phyloP scores from a whole-genome alignment of 2,113 vertebrate species.

The Takifugu bimaculatus region DNA sequence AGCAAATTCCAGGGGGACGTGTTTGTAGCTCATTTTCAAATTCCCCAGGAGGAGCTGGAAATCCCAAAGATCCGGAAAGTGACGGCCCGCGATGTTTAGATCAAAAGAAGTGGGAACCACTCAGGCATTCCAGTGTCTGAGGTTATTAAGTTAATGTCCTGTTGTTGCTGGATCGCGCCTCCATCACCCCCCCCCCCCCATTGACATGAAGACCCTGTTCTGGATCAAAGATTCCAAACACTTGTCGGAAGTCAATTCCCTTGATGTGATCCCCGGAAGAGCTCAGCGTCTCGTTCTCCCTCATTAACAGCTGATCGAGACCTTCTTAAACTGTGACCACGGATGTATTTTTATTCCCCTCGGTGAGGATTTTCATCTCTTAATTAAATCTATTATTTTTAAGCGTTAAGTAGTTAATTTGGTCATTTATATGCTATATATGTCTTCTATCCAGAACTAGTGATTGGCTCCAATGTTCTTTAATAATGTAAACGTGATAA shows the following conservation, averaged over 20 bases:
- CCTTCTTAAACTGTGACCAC: no score
- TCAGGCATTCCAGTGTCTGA: no score
- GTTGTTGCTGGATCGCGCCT: neutral
- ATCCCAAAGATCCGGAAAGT: neutral
- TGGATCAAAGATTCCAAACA: conserved; percentile 8
- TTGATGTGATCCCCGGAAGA: conserved; percentile 20
- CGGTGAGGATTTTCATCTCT: no score
- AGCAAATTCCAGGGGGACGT: neutral
- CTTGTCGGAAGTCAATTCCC: neutral
- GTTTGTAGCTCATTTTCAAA: neutral
- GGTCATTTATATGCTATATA: no score
- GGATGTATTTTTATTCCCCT: no score
- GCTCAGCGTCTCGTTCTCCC: neutral
- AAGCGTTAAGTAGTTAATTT: no score
- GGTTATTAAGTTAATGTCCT: neutral
- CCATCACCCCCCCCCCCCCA: no score
- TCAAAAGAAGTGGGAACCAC: no score
- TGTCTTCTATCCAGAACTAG: no score
- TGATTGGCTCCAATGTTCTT: no score
- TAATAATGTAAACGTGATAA: no score
- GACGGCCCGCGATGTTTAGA: neutral
- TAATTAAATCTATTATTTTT: no score
- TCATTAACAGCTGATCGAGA: neutral
- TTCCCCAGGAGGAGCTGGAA: neutral
- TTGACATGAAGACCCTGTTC: neutral